Base-by-base conservation (phyloP, 2,888 invertebrate genomes). In the Spilarctia lutea region DNA sequence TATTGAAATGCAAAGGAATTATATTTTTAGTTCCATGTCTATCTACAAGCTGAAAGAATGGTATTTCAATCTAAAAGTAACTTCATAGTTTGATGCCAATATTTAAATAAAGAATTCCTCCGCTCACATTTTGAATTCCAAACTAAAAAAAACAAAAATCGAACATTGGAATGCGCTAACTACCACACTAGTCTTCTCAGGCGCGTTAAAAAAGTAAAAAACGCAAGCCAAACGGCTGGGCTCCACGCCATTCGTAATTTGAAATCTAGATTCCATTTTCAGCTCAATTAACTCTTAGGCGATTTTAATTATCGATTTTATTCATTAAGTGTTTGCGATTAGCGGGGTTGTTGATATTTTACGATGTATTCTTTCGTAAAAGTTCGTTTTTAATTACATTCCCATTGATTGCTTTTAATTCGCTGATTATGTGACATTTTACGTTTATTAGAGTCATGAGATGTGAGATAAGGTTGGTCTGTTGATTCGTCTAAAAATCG, bases 251-350 rank as follows among this genome's bases (percentile, higher is more conserved):
- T 86, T 84, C 79, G 83, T 84, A 85, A 88, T 85, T 87, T 85
- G 82, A 87, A 92, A 88, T 85, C 87, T 86, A 89, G 90, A 91
- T 94, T 92, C 93, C 92, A 95, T 95, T 95, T 94, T 93, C 94
- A 93, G 93, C 91, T 93, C 94, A 93, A 94, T 95, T 94, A 93
- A 93, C 91, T 90, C 85, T 86, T 85, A 90, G 89, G 89, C 91
- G 91, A 88, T 92, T 93, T 93, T 94, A 94, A 94, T 95, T 94
- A 94, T 91, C 89, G 92, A 88, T 92, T 92, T 92, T 91, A 88
- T 92, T 95, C 94, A 95, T 95, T 94, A 94, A 92, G 90, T 94
- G 94, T 91, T 91, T 89, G 88, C 93, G 94, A 95, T 95, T 95
- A 94, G 93, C 95, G 89, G 86, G 89, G 94, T 91, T 95, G 95